phyloP scores from a whole-genome alignment of 2,797 vertebrate genomes.

The Thaleichthys pacificus region DNA sequence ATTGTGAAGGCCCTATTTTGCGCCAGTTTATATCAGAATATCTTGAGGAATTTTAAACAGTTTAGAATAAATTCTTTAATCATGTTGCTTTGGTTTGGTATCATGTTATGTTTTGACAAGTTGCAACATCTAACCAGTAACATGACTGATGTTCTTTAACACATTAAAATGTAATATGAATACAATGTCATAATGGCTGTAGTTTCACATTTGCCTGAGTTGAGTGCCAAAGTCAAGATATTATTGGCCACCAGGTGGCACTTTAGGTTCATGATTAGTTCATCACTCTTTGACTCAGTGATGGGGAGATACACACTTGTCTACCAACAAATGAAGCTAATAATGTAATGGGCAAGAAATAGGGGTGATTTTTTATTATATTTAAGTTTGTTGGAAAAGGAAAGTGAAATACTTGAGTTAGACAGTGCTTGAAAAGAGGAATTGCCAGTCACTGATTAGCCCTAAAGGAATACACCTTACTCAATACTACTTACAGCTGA shows the following conservation, averaged over 20 bases:
- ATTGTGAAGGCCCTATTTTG: not conserved
- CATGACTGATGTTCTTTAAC: not conserved
- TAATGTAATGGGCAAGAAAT: not conserved
- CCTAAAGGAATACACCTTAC: not conserved
- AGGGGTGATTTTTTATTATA: not conserved
- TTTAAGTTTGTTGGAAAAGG: not conserved
- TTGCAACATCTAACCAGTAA: not conserved
- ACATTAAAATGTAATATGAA: not conserved
- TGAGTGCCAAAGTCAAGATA: not conserved
- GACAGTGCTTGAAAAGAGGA: not conserved
- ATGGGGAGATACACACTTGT: not conserved
- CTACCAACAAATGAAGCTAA: not conserved
- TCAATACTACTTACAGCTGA: not conserved
- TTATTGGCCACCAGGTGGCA: conserved; percentile 65
- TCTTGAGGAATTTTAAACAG: not conserved
- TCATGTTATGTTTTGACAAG: not conserved
- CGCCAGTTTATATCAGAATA: not conserved
- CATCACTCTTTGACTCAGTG: not conserved
- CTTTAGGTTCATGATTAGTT: conserved; percentile 35
- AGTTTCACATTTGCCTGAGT: not conserved
- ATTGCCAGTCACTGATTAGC: too few relatives aligned
- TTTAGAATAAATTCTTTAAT: not conserved
- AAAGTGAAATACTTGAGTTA: not conserved
- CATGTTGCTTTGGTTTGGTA: not conserved
- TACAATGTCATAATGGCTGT: not conserved